These are phyloP conservation scores for Harpalus rufipes DNA, from an alignment of 2,888 invertebrate genomes.

Conservation along the genomic window DNA sequence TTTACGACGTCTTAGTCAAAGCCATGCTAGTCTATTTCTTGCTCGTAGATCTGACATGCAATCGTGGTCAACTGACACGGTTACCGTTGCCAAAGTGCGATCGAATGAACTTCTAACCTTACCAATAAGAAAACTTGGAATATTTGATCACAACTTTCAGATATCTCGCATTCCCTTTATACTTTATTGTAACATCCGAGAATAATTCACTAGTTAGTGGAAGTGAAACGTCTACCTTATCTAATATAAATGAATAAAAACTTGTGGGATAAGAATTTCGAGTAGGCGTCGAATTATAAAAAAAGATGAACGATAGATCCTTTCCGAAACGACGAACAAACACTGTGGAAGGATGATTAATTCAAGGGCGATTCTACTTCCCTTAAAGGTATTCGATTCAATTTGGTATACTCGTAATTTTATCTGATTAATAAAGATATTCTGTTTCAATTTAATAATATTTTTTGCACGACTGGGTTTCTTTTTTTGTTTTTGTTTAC, in stretches of 20 bases:
- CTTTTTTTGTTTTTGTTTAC: no score
- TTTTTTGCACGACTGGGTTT: no score
- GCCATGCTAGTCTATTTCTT: not conserved
- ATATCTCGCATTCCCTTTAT: slow-evolving; percentile 1
- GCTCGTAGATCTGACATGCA: slow-evolving; percentile 3
- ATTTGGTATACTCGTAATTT: no score
- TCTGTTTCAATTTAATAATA: no score
- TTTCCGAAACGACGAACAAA: not conserved
- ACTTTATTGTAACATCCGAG: not conserved
- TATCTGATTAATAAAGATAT: no score
- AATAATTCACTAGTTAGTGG: slow-evolving; percentile 15
- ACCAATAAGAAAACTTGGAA: not conserved
- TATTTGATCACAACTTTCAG: not conserved
- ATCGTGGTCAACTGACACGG: slow-evolving; percentile 23
- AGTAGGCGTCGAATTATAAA: not conserved
- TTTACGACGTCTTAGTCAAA: not conserved
- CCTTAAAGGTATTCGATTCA: no score
- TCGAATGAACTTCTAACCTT: slow-evolving; percentile 46
- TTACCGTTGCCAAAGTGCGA: slow-evolving; percentile 28
- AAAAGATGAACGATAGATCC: slow-evolving; percentile 10
- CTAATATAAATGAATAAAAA: slow-evolving; percentile 12
- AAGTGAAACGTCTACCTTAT: not conserved
- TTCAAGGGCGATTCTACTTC: no score
- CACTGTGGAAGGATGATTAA: no score
- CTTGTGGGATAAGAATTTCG: not conserved